Evolutionary conservation across 2,888 invertebrate genomes (phyloP), one percentile per base, ranked within the genome.

Genomic region (Drosophila trichaetosa): DNA sequence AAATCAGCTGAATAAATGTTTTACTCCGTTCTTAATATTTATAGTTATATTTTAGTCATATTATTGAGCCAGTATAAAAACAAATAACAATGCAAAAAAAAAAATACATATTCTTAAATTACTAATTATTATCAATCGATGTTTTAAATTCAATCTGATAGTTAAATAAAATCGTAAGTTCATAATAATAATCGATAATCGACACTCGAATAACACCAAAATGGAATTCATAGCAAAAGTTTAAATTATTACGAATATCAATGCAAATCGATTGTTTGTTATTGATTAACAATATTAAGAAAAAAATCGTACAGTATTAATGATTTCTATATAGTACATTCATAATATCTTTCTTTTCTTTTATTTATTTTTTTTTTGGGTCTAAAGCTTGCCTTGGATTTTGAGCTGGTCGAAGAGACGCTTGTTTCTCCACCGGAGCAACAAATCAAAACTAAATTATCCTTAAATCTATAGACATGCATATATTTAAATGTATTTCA

Each of bases 41-140:
- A 69, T 87, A 74, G 59, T 58, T 57, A 63, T 82, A 79, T 73
- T 73, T 71, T 70, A 71, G 69, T 83, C 69, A 67, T 77, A 74
- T 79, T 83, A 73, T 83, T 80, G 88, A 84, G 84, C 82, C 76
- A 79, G 73, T 80, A 81, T 87, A 89, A 87, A 89, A 89, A 89
- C 87, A 84, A 89, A 89, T 84, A 84, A 84, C 84, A 84, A 89
- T 84, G 68, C 48, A 71, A 71, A 76, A 78, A 80, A 86, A 83
- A 79, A 52, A n/a, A 54, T 56, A 33, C 38, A 48, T 42, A 79
- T 69, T 67, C 79, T 84, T 87, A 82, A 36, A 13, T 46, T 68
- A 42, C 57, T 79, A 83, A 73, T 76, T 73, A 64, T 64, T 18
- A 66, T 67, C 40, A 64, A 53, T 58, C 49, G 33, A 61, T 31